Conservation (phyloP, 2,113 vertebrate genomes). For the Antechinus flavipes region DNA sequence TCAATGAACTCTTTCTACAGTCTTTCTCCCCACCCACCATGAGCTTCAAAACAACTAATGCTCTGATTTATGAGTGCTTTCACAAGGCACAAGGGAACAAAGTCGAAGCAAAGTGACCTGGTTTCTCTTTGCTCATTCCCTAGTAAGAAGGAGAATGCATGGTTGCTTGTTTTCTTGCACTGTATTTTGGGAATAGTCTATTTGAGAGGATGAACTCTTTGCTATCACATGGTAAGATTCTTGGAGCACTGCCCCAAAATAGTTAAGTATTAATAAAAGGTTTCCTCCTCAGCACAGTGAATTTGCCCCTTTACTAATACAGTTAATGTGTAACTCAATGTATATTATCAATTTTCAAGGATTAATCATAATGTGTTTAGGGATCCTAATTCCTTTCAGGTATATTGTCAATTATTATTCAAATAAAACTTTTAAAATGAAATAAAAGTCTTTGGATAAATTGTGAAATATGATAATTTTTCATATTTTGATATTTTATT, state of each 20-base stretch:
- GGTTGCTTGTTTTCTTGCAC: not conserved
- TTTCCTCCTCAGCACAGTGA: not conserved
- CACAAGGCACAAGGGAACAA: not conserved
- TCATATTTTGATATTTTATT: no score
- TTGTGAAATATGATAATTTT: no score
- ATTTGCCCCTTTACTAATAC: not conserved
- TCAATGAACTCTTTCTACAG: slow-evolving; percentile 1
- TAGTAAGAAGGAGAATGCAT: not conserved
- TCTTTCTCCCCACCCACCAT: not conserved
- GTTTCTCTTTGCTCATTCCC: not conserved
- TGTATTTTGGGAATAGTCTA: not conserved
- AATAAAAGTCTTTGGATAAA: no score
- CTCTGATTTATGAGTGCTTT: not conserved
- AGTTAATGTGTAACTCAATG: not conserved
- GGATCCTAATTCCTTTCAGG: no score
- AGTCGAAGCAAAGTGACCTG: not conserved
- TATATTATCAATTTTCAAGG: not conserved
- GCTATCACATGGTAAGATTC: not conserved
- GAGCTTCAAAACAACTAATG: not conserved
- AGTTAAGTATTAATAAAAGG: not conserved
- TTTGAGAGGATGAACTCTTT: not conserved
- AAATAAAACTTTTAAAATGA: no score
- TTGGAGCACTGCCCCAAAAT: not conserved
- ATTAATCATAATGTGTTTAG: not conserved
- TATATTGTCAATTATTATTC: no score